Base-by-base conservation (phyloP, 1,140 invertebrate genomes). In the Psilanteris sp. region DNA sequence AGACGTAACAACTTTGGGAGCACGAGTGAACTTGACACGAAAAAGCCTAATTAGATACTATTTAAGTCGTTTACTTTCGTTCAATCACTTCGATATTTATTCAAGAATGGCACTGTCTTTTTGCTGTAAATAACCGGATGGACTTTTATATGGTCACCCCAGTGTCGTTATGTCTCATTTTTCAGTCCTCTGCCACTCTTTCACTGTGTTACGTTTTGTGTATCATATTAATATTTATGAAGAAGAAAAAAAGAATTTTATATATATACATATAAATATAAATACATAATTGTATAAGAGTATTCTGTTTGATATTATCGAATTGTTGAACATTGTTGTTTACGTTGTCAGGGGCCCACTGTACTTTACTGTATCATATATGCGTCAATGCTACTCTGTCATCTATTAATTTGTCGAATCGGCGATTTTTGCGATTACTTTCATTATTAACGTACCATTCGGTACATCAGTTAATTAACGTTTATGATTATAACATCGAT, bases 281-380 rank as follows among this genome's bases (percentile, higher is more conserved):
- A 77, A 79, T 77, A 77, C 44, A 78, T 66, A 74, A n/a, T 73
- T 74, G 66, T 79, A 79, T 75, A 81, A 79, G 77, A 81, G 52
- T 84, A 84, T 85, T 86, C 80, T 86, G 84, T 87, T 87, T 86
- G 81, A 87, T 87, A 87, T 86, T 86, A 87, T 86, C 79, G 68
- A 81, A 84, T 87, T 87, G 85, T 86, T 87, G 76, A 87, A 79
- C 84, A 74, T 87, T 87, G 83, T 86, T 86, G 84, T 86, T 87
- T 87, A 85, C 81, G 82, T 86, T 86, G 80, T 83, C 83, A 80
- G 80, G 82, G 84, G 85, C 85, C 85, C 82, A 76, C 81, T 87
- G 85, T 87, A 87, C 85, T 87, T 86, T 86, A 87, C 59, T 87
- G 85, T 87, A 87, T 83, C 78, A 87, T 87, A 85, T 59, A 54